Base-by-base conservation (phyloP, 2,797 vertebrate genomes). In the Tamandua tetradactyla region DNA sequence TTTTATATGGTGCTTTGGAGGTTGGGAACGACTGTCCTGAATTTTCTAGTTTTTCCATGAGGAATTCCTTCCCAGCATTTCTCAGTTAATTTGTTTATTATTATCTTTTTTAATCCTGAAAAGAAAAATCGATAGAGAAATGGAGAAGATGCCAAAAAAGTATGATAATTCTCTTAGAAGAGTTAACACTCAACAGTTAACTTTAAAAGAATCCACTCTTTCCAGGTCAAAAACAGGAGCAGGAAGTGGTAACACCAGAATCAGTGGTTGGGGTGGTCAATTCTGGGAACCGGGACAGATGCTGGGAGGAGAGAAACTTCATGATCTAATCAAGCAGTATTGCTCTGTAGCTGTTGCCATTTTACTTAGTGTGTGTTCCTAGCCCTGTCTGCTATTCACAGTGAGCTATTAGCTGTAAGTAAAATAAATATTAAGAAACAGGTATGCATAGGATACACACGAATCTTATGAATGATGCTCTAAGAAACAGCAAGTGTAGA, bases 121-220 rank as follows among this genome's bases (percentile, higher is more conserved):
- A 27, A 88, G 17, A 91, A 95, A 94, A 80, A 37, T 66, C 20
- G 37, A 8, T 64, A 52, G 35, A 87, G 55, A 91, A 93, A 74
- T 57, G 13, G 10, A 66, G 32, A 94, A 91, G 72, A 75, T 9
- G 6, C 23, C 23, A 2, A 47, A 57, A 74, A 96, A 57, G 35
- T 79, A 20, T 74, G 18, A 40, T 66, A 84, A 93, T 87, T 93
- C 27, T 92, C 40, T 79, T 87, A 17, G 13, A 89, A 66, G 25
- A 89, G 78, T 66, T 7, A 78, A 89, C 79, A 87, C 12, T 3
- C 42, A 75, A 35, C 17, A 47, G 25, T 78, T 12, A 68, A 15
- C 44, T 17, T 91, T 13, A 22, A 82, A 89, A 2, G 22, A 81
- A 86, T 55, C 37, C 12, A n/a, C n/a, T n/a, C n/a, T n/a, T n/a